Conservation (phyloP, 2,113 vertebrate species). For the Turdus rufiventris region DNA sequence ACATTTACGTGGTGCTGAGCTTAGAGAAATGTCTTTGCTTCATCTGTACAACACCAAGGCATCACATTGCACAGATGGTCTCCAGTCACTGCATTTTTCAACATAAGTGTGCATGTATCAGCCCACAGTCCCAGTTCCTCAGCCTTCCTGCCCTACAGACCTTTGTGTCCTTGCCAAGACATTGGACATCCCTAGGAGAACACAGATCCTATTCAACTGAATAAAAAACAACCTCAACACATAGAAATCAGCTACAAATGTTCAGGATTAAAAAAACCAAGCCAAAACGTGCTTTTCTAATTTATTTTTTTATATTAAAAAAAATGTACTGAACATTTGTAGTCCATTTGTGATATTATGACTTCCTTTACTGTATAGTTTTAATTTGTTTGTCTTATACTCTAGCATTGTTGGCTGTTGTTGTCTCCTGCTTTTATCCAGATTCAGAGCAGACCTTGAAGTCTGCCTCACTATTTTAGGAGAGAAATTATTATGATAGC, state of each 20-base stretch:
- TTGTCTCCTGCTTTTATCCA: constrained; percentile 21
- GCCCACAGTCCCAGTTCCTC: not conserved
- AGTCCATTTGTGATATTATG: constrained; percentile 35
- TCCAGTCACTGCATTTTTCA: not conserved
- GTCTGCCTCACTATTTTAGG: not conserved
- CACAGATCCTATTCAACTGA: not conserved
- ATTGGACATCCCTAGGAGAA: not conserved
- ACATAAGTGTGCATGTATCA: not conserved
- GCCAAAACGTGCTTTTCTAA: constrained; percentile 5
- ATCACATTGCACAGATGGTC: not conserved
- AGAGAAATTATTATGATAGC: constrained; percentile 40
- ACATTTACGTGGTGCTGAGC: not conserved
- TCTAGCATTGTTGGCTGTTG: constrained; percentile 4
- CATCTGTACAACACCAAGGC: not conserved
- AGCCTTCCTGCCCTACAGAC: not conserved
- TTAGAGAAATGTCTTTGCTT: not conserved
- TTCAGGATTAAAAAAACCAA: constrained; percentile 23
- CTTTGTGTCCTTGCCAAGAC: not conserved
- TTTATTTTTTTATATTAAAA: constrained; percentile 38
- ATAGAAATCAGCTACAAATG: constrained; percentile 18
- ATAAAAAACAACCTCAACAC: not conserved
- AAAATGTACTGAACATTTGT: constrained; percentile 34
- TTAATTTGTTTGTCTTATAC: constrained; percentile 58
- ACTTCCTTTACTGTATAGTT: constrained; percentile 18
- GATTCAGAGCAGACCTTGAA: constrained; percentile 7